Evolutionary conservation across 2,888 invertebrate genomes (phyloP).

Genomic region (Plagodis pulveraria): DNA sequence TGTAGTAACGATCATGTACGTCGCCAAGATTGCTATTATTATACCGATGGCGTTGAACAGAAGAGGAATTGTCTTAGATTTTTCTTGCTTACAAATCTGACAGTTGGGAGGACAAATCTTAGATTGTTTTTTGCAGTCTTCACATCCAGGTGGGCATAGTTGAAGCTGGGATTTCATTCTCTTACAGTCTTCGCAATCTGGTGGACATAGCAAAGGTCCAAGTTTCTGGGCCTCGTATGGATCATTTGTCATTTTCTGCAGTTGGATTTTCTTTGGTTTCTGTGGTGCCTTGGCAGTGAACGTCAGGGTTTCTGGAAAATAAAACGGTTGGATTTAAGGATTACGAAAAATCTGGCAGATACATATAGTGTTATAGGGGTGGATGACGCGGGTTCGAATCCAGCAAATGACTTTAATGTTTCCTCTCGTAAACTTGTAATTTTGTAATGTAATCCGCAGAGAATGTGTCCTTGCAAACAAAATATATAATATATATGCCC

Average conservation of each 20-base stretch:
- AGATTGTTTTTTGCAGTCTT: slow-evolving; percentile 13
- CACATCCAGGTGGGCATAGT: slow-evolving; percentile 17
- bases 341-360: no score
- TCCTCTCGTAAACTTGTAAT: no score
- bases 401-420: no score
- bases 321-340: not conserved
- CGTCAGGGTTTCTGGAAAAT: slow-evolving; percentile 51
- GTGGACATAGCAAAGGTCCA: slow-evolving; percentile 31
- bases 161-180: slow-evolving; percentile 25
- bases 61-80: slow-evolving; percentile 33
- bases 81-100: slow-evolving; percentile 45
- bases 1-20: slow-evolving; percentile 67
- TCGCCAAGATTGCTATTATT: slow-evolving; percentile 64
- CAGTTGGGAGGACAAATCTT: slow-evolving; percentile 55
- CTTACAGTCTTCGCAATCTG: slow-evolving; percentile 37
- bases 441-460: no score
- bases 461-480: no score
- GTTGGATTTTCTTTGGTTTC: slow-evolving; percentile 20
- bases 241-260: not conserved
- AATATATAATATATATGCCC: no score
- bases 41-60: slow-evolving; percentile 64
- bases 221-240: slow-evolving; percentile 6
- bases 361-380: no score
- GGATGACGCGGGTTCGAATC: no score
- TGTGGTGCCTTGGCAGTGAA: slow-evolving; percentile 40